Base-by-base conservation (phyloP, 1,140 invertebrate species). In the Penaeus indicus region DNA sequence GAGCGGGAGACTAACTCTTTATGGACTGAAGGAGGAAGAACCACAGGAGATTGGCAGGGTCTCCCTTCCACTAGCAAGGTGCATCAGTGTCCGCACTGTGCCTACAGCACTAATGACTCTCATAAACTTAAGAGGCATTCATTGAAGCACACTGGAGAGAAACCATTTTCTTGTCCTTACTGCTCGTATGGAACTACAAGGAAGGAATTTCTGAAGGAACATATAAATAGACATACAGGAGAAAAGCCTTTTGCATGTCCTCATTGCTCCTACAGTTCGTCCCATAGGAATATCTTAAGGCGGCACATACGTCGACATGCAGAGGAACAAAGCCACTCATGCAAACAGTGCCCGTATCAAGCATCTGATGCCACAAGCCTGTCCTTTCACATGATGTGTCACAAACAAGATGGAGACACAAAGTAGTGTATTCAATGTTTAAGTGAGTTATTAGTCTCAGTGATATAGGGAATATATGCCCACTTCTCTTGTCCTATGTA, bases 161-260 rank as follows among this genome's bases (percentile, higher is more conserved):
- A 75, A 75, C 72, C 72, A 5, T 75, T 75, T 38, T 32, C 72
- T 19, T 75, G 72, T 13, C 72, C 72, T 75, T 75, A 75, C 72
- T 88, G 86, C 79, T 21, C 72, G 25, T 81, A 88, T 19, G 79
- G 64, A 32, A 82, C 81, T 42, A 60, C 84, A 21, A 54, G 72
- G 19, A 85, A 85, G 67, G 77, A 69, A 21, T 60, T 69, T 54
- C 60, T 97, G 78, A 93, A 96, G 60, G 94, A 96, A 7, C 97
- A 97, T 92, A 95, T 95, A 87, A 95, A 95, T 92, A 93, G 95
- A 85, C 96, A 97, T 91, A 95, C 95, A 10, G 96, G 96, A 62
- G 94, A 95, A 72, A 79, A 67, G 32, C 86, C 86, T n/a, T 88
- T 88, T 47, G 63, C 86, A 3, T 88, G 86, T 18, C 86, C 86